Base-by-base conservation (phyloP, 2,113 vertebrate genomes). In the Colossoma macropomum region DNA sequence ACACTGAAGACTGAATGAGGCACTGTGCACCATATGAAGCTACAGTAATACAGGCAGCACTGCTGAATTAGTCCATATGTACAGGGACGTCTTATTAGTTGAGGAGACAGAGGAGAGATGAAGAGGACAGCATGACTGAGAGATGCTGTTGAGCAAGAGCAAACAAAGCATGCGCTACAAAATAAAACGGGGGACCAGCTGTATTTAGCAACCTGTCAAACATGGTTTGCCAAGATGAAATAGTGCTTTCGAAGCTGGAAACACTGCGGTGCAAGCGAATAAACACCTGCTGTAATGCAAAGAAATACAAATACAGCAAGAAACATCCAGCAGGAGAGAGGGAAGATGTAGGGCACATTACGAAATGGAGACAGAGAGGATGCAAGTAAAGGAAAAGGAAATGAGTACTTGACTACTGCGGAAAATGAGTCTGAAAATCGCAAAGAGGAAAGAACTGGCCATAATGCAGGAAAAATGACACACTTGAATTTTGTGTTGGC, bases 181-280 rank as follows among this genome's bases (percentile, higher is more conserved):
- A 76, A 62, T 75, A 48, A 73, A 72, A 77, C 60, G 56, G 65
- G 73, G 41, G 77, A 52, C 80, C 82, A 87, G 83, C 77, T 90
- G 86, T 86, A 90, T 91, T 90, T 87, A 88, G 83, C 30, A 38
- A 75, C 80, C 23, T 89, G 86, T 89, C 86, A 86, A 88, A 90
- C 87, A 88, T 77, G 77, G 63, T 56, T 79, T 77, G 85, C 73
- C 72, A 62, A 84, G 85, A 90, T 86, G 86, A 90, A 86, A 85
- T 82, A 84, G 86, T 86, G 81, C 69, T 83, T 82, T 83, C 38
- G 45, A 81, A 71, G 48, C 59, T 59, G 84, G 84, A 86, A 85
- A 87, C 45, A 52, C 71, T 85, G 74, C 41, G 69, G 73, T 74
- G 77, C 27, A 48, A 59, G 82, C 13, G 48, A 76, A 85, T 86